Evolutionary conservation across 2,888 invertebrate genomes (phyloP).

Genomic region (Flexamia atlantica): DNA sequence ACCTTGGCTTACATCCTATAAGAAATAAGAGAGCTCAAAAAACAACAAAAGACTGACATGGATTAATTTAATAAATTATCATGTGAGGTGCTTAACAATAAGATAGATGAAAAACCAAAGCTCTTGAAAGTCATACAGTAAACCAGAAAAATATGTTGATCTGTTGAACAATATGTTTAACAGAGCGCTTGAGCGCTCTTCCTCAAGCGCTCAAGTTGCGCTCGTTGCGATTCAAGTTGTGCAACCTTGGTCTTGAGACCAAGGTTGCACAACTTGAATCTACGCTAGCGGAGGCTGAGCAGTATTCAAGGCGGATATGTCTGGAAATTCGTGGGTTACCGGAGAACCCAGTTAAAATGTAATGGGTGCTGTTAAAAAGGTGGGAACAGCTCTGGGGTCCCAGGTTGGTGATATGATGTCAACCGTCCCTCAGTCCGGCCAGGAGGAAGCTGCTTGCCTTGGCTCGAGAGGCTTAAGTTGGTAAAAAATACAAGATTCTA

Average conservation of each 20-base stretch:
- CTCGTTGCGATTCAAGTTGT: too few species aligned
- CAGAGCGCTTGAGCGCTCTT: too few species aligned
- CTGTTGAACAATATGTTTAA: background rate
- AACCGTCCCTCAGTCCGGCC: background rate
- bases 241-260: too few species aligned
- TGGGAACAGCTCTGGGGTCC: background rate
- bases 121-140: background rate
- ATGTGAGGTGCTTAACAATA: background rate
- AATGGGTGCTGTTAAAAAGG: background rate
- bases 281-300: background rate
- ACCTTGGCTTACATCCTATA: too few species aligned
- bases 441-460: too few species aligned
- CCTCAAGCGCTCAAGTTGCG: too few species aligned
- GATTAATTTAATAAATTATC: background rate
- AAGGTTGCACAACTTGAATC: background rate
- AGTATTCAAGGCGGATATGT: background rate
- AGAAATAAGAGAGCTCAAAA: too few species aligned
- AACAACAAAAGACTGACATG: background rate
- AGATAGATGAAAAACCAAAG: background rate
- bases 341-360: background rate
- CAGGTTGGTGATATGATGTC: background rate
- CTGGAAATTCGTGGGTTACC: too few species aligned
- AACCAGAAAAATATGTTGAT: background rate
- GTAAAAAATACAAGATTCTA: background rate
- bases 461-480: background rate